These are phyloP conservation scores for Passerculus sandwichensis DNA, from an alignment of 2,797 vertebrate species.

Conservation along the genomic window DNA sequence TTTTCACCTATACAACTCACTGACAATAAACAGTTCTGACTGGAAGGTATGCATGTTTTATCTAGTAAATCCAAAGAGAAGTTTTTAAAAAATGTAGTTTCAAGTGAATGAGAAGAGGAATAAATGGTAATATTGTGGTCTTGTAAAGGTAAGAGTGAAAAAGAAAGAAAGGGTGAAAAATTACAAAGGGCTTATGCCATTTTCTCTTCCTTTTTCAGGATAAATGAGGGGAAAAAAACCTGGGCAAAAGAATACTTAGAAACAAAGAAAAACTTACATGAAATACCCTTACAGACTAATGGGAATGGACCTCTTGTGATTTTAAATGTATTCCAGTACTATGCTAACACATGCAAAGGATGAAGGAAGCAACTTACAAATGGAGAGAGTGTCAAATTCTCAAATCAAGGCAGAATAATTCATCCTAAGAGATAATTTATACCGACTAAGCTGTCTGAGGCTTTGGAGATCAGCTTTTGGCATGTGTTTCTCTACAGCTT, in stretches of 20 bases:
- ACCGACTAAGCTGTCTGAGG: constrained; percentile 30
- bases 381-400: background rate
- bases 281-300: constrained; percentile 7
- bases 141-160: background rate
- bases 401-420: constrained; percentile 56
- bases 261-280: background rate
- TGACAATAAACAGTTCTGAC: background rate
- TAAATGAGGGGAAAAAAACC: background rate
- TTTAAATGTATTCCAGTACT: constrained; percentile 5
- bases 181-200: background rate
- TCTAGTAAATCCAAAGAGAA: background rate
- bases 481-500: constrained; percentile 12
- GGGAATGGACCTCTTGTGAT: constrained; percentile 33
- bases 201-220: constrained; percentile 14
- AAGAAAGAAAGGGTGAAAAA: background rate
- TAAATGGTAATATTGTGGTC: background rate
- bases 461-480: constrained; percentile 35
- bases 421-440: constrained; percentile 55
- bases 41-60: background rate
- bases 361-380: constrained; percentile 44
- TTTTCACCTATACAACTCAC: background rate
- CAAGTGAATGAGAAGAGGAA: background rate
- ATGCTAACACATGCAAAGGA: background rate
- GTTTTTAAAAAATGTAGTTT: background rate
- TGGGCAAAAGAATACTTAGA: background rate